Base-by-base conservation (phyloP, 1,140 invertebrate species). In the Zaprionus inermis region DNA sequence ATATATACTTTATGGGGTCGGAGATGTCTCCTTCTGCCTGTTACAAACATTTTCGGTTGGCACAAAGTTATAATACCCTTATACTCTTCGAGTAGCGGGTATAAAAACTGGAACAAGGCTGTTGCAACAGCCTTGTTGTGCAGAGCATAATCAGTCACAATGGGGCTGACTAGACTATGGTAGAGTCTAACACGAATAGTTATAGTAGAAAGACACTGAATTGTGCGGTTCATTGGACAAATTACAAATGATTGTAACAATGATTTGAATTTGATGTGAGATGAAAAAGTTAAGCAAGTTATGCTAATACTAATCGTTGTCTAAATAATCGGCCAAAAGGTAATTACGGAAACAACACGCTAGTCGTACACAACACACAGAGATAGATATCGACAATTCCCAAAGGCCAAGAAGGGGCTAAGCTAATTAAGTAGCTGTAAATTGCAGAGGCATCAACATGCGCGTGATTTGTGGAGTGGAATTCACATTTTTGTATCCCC, bases 201-300 rank as follows among this genome's bases (percentile, higher is more conserved):
- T 44, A 44, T 44, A 44, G 18, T n/a, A 57, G 5, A 34, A 38
- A 7, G 14, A 44, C 2, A 44, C n/a, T 16, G 36, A 41, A 14
- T 14, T 7, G 11, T 36, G 30, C 36, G 46, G 55, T 56, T 54
- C n/a, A 49, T 16, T n/a, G 20, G 49, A 56, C 3, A 41, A 32
- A 41, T 54, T 59, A 28, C 44, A 20, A 11, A 5, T 22, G 11
- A 22, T 49, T 49, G 18, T 49, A 30, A 54, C 12, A 58, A 41
- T 56, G 28, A 34, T 36, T 56, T 11, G 65, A 20, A 44, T 14
- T 34, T 30, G 41, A 16, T 10, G 38, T 56, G 76, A 58, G 67
- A 70, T 76, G 44, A 71, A 76, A 61, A 61, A 49, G 68, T 69
- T 71, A 85, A 85, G 85, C 81, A 60, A 66, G 78, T 78, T 85